phyloP scores from a whole-genome alignment of 2,888 invertebrate species.

The Dasysyrphus tricinctus region DNA sequence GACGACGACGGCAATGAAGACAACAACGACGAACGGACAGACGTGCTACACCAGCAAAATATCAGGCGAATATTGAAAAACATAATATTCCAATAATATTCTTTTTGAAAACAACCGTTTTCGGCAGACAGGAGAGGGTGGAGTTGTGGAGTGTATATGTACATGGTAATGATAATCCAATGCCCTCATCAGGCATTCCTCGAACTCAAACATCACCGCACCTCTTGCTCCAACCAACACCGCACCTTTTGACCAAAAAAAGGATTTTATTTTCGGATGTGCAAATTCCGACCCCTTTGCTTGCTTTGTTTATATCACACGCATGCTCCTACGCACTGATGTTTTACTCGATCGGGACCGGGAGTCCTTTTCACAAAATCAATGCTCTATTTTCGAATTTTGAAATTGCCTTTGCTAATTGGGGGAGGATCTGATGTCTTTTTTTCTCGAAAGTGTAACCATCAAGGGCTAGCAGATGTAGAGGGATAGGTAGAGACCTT shows the following conservation, averaged over 20 bases:
- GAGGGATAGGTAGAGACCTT: not conserved
- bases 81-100: slow-evolving; percentile 43
- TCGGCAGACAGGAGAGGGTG: not conserved
- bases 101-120: slow-evolving; percentile 21
- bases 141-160: not conserved
- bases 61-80: slow-evolving; percentile 65
- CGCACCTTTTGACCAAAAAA: slow-evolving; percentile 38
- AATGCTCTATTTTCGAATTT: slow-evolving; percentile 50
- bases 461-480: not conserved
- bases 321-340: slow-evolving; percentile 61
- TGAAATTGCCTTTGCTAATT: slow-evolving; percentile 20
- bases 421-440: not conserved
- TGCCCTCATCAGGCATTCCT: slow-evolving; percentile 52
- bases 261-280: slow-evolving; percentile 74
- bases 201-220: not conserved
- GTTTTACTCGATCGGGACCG: slow-evolving; percentile 31
- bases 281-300: slow-evolving; percentile 25
- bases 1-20: not conserved
- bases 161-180: slow-evolving; percentile 42
- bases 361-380: slow-evolving; percentile 60
- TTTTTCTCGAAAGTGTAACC: not conserved
- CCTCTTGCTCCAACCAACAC: slow-evolving; percentile 16
- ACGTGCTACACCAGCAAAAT: slow-evolving; percentile 33
- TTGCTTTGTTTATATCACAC: slow-evolving; percentile 18
- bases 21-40: not conserved